These are phyloP conservation scores for Thymelicus acteon DNA, from an alignment of 2,888 invertebrate species.

Conservation along the genomic window DNA sequence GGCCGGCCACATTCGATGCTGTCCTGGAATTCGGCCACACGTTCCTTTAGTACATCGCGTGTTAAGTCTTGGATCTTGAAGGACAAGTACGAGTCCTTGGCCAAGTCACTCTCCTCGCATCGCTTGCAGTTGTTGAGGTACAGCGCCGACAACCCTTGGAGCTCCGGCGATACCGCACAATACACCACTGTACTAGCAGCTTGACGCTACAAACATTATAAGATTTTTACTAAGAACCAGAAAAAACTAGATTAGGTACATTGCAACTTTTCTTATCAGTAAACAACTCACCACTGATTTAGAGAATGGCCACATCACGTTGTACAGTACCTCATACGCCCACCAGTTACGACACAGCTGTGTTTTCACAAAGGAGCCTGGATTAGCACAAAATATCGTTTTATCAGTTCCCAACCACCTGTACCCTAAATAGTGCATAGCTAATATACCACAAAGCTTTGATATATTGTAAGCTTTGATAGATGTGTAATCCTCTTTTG, in stretches of 20 bases:
- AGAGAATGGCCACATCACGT: slow-evolving; percentile 93
- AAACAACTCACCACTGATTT: slow-evolving; percentile 91
- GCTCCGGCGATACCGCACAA: slow-evolving; percentile 93
- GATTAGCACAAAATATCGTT: slow-evolving; percentile 92
- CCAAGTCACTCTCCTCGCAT: slow-evolving; percentile 78
- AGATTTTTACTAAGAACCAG: too few relatives aligned
- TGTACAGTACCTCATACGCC: slow-evolving; percentile 90
- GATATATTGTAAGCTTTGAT: slow-evolving; percentile 95
- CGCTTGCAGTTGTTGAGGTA: slow-evolving; percentile 96
- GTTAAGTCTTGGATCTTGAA: slow-evolving; percentile 66
- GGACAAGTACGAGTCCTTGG: slow-evolving; percentile 65
- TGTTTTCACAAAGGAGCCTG: slow-evolving; percentile 95
- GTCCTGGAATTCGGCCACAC: slow-evolving; percentile 45
- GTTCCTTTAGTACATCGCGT: slow-evolving; percentile 55
- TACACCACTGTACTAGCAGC: slow-evolving; percentile 95
- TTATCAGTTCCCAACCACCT: slow-evolving; percentile 88
- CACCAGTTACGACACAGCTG: slow-evolving; percentile 92
- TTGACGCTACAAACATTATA: slow-evolving; percentile 87
- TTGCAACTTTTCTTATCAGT: too few relatives aligned
- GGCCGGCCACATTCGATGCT: slow-evolving; percentile 31
- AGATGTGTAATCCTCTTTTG: slow-evolving; percentile 88
- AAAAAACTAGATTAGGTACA: too few relatives aligned
- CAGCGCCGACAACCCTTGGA: slow-evolving; percentile 91
- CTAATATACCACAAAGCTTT: slow-evolving; percentile 93
- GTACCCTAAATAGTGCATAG: slow-evolving; percentile 86